phyloP scores from a whole-genome alignment of 2,113 vertebrate species.

The Cyanoliseus patagonus region DNA sequence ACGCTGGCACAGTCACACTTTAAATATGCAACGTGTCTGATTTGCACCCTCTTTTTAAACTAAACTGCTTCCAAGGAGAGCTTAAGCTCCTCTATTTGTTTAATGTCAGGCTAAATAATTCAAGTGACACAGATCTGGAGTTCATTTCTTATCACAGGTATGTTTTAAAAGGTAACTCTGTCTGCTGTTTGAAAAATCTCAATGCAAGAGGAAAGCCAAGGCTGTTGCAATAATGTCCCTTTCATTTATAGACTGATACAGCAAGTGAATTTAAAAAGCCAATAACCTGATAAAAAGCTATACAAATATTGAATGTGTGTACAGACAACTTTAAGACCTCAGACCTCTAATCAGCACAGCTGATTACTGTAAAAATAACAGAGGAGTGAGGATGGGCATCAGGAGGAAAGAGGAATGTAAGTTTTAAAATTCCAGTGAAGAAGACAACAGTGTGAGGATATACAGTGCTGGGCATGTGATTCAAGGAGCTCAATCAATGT shows the following conservation, averaged over 20 bases:
- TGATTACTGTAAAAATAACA: conserved; percentile 46
- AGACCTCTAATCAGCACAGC: background rate
- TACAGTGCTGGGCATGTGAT: background rate
- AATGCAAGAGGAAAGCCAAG: background rate
- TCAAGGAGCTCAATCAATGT: background rate
- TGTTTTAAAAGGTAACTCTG: conserved; percentile 1
- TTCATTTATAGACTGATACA: conserved; percentile 26
- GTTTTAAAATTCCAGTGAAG: conserved; percentile 28
- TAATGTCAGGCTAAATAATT: conserved; percentile 45
- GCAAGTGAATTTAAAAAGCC: background rate
- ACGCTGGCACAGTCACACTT: background rate
- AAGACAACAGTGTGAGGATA: background rate
- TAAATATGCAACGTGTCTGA: conserved; percentile 41
- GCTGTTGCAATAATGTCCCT: background rate
- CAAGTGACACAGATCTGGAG: conserved; percentile 8
- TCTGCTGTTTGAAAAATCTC: conserved; percentile 34
- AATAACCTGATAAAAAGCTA: background rate
- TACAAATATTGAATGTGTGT: conserved; percentile 53
- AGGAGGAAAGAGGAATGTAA: conserved; percentile 6
- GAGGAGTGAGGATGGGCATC: background rate
- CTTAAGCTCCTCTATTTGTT: conserved; percentile 22
- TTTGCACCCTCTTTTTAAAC: conserved; percentile 35
- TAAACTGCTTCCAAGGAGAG: conserved; percentile 31
- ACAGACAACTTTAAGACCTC: conserved; percentile 21
- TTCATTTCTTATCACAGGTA: conserved; percentile 15